Evolutionary conservation across 2,797 vertebrate species (phyloP).

Genomic region (Syngnathus rostellatus): DNA sequence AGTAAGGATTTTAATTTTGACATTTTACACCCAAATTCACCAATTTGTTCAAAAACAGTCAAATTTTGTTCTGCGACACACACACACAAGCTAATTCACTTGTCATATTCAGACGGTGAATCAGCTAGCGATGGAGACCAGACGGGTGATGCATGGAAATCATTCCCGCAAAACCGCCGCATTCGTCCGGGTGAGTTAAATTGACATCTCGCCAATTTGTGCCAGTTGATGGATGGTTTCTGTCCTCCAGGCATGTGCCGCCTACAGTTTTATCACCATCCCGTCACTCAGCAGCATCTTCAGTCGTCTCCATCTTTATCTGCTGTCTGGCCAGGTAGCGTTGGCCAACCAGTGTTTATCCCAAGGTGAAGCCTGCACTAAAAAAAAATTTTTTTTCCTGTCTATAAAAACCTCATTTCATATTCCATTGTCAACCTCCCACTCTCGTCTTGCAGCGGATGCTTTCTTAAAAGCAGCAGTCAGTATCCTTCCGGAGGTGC

Average conservation of each 20-base stretch:
- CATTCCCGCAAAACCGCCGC: slow-evolving; percentile 94
- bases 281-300: slow-evolving; percentile 91
- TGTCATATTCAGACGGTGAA: slow-evolving; percentile 80
- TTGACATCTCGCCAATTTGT: neutral
- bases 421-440: neutral
- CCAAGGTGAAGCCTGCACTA: slow-evolving; percentile 75
- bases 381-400: neutral
- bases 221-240: neutral
- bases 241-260: slow-evolving; percentile 83
- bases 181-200: slow-evolving; percentile 84
- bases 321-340: slow-evolving; percentile 91
- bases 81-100: slow-evolving; percentile 19
- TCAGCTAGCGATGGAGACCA: slow-evolving; percentile 92
- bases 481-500: slow-evolving; percentile 85
- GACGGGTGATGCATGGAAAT: slow-evolving; percentile 86
- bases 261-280: slow-evolving; percentile 97
- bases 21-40: neutral
- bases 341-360: slow-evolving; percentile 96
- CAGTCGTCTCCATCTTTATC: slow-evolving; percentile 85
- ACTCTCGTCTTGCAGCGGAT: slow-evolving; percentile 72
- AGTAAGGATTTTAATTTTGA: neutral
- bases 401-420: neutral
- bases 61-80: slow-evolving; percentile 18
- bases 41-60: no score
- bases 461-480: slow-evolving; percentile 93